Evolutionary conservation across 2,797 vertebrate genomes (phyloP).

Genomic region (Setipinna tenuifilis): DNA sequence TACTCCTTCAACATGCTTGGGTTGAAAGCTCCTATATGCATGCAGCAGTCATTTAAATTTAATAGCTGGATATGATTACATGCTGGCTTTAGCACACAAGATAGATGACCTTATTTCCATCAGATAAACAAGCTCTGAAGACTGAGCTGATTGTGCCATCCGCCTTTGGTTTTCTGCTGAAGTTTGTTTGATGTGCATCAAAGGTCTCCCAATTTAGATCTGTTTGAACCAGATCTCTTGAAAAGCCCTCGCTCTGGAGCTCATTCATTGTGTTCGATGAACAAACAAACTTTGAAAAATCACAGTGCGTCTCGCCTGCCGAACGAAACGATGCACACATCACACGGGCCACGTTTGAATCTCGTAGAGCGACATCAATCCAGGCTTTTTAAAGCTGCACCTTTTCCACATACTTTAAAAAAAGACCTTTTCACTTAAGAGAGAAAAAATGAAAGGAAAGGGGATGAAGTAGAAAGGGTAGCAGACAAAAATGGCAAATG

Average conservation of each 20-base stretch:
- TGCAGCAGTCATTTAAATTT: conserved; percentile 22
- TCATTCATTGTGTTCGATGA: conserved; percentile 64
- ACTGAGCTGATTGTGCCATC: conserved; percentile 44
- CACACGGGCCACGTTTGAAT: neutral
- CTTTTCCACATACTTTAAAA: conserved; percentile 28
- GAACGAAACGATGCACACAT: neutral
- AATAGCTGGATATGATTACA: conserved; percentile 19
- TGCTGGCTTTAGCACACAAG: conserved; percentile 32
- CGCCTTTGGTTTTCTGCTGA: conserved; percentile 58
- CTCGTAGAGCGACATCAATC: conserved; percentile 9
- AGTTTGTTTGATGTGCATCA: conserved; percentile 67
- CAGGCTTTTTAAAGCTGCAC: conserved; percentile 14
- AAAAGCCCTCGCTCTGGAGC: conserved; percentile 50
- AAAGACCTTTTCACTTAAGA: conserved; percentile 63
- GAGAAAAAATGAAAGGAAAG: conserved; percentile 65
- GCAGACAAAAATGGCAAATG: conserved; percentile 76
- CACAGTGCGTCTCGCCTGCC: neutral
- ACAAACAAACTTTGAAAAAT: conserved; percentile 54
- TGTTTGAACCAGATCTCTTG: conserved; percentile 64
- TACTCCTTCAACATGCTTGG: neutral
- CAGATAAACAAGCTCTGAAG: conserved; percentile 46
- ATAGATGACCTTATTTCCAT: conserved; percentile 51
- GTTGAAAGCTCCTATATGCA: conserved; percentile 11
- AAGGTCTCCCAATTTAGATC: conserved; percentile 69
- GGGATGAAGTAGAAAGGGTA: conserved; percentile 50